Evolutionary conservation across 1,140 invertebrate species (phyloP).

Genomic region (Drosophila parvula): DNA sequence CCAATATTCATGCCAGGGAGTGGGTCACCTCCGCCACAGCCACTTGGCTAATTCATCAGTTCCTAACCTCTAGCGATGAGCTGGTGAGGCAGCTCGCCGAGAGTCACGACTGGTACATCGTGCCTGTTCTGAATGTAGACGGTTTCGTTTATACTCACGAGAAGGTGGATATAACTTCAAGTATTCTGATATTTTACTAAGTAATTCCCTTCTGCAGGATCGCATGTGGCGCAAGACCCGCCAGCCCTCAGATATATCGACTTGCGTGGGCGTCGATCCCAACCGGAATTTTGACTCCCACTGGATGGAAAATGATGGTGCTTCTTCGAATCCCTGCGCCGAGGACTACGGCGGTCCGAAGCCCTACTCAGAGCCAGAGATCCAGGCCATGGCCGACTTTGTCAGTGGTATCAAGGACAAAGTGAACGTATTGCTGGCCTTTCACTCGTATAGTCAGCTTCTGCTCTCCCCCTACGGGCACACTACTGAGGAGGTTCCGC

Average conservation of each 20-base stretch:
- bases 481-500: slow-evolving; percentile 80
- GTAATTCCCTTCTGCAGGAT: slow-evolving; percentile 54
- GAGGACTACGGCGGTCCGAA: slow-evolving; percentile 88
- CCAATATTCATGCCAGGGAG: slow-evolving; percentile 85
- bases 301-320: slow-evolving; percentile 85
- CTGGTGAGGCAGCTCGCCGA: slow-evolving; percentile 78
- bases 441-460: slow-evolving; percentile 85
- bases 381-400: slow-evolving; percentile 86
- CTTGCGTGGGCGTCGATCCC: slow-evolving; percentile 87
- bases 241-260: slow-evolving; percentile 52
- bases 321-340: slow-evolving; percentile 85
- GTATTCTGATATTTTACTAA: not conserved
- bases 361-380: slow-evolving; percentile 92
- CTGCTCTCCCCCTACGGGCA: slow-evolving; percentile 85
- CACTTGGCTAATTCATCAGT: slow-evolving; percentile 85
- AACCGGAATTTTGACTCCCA: slow-evolving; percentile 89
- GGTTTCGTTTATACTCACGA: slow-evolving; percentile 88
- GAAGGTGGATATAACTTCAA: slow-evolving; percentile 26
- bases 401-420: slow-evolving; percentile 84
- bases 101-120: slow-evolving; percentile 87
- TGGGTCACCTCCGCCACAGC: slow-evolving; percentile 87
- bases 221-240: slow-evolving; percentile 86
- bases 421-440: slow-evolving; percentile 85
- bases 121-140: slow-evolving; percentile 90
- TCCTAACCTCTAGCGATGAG: slow-evolving; percentile 78